Evolutionary conservation across 2,113 vertebrate genomes (phyloP), one percentile per base, ranked within the genome.

Genomic region (Phycodurus eques): DNA sequence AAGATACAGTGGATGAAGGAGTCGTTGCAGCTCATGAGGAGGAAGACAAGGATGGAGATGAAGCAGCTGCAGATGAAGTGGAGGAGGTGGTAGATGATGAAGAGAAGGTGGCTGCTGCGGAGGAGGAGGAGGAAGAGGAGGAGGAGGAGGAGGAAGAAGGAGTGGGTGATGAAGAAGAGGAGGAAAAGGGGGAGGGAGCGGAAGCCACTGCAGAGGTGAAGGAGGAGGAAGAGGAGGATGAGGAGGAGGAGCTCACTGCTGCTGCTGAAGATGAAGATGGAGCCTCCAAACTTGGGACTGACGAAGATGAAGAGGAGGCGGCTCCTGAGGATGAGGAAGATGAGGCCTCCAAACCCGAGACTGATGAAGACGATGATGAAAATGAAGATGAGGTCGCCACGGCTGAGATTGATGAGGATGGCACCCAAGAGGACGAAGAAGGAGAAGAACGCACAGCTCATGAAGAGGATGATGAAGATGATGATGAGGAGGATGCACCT

Each of bases 401-500:
- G 42, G 42, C 33, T 22, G 69, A 71, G 9, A 13, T 1, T 2
- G 72, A 77, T 8, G 70, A 73, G 31, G 67, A 9, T 8, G 69
- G 74, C 7, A 57, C 67, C 0, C 53, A 67, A 5, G 73, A 76
- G 7, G 42, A 57, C 0, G 74, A 63, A 4, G 75, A 72, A 5
- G 80, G 77, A 10, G 77, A 79, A 56, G 74, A n/a, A 39, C 35
- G 35, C 70, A 70, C 77, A 0, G 80, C 78, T 62, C 82, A 85
- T 42, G 84, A 86, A 44, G 77, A 86, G 5, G 79, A 80, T 1
- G 64, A 67, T 2, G 67, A 75, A 7, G 82, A 80, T 0, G 67
- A 81, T 3, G 15, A 76, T 0, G 72, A 75, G 0, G 72, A 83
- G 27, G 80, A 79, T 15, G 22, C 11, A 9, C 1, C 27, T 59